Conservation (phyloP, 1,140 invertebrate species). For the Ectropis grisescens region DNA sequence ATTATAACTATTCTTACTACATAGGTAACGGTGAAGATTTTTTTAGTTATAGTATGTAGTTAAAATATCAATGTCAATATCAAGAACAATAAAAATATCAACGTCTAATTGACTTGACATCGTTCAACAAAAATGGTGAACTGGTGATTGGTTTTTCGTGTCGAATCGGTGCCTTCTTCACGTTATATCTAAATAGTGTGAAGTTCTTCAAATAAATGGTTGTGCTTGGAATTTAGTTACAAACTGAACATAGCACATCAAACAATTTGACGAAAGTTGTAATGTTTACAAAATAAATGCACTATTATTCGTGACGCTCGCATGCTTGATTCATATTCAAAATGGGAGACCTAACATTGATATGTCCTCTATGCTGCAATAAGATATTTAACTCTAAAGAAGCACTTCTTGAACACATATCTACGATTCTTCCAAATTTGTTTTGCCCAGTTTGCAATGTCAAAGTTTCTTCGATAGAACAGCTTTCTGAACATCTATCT, state of each 20-base stretch:
- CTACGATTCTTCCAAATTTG: conserved; percentile 72
- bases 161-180: conserved; percentile 29
- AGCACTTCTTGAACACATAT: conserved; percentile 72
- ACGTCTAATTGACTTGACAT: too few species aligned
- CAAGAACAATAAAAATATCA: too few species aligned
- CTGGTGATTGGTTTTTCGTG: conserved; percentile 2
- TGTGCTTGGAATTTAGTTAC: conserved; percentile 56
- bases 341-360: conserved; percentile 69
- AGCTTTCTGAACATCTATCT: conserved; percentile 70
- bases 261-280: conserved; percentile 19
- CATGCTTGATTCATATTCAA: conserved; percentile 16
- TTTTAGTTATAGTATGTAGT: too few species aligned
- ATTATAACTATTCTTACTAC: too few species aligned
- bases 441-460: conserved; percentile 72
- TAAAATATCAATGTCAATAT: too few species aligned
- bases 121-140: conserved; percentile 16
- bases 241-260: conserved; percentile 41
- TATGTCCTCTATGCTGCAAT: conserved; percentile 76
- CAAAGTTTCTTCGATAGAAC: conserved; percentile 63
- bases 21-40: too few species aligned
- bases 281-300: conserved; percentile 50
- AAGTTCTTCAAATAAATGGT: conserved; percentile 59
- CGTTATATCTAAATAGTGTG: conserved; percentile 46
- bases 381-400: conserved; percentile 71
- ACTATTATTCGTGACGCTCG: too few species aligned